Conservation (phyloP, 2,888 invertebrate species). For the Epinotia ramella region DNA sequence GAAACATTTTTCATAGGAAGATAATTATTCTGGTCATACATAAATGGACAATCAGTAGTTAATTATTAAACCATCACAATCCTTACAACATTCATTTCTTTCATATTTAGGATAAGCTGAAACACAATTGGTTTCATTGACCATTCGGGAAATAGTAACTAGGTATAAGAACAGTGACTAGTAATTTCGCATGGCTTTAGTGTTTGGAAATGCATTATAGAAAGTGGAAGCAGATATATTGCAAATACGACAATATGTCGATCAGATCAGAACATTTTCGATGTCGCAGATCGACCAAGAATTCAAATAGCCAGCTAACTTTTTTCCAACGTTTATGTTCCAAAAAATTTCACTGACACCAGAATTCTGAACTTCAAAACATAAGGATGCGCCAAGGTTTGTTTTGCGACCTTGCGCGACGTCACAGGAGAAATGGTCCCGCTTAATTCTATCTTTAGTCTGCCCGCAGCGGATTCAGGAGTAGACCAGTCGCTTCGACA, state of each 20-base stretch:
- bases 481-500: constrained; percentile 79
- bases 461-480: constrained; percentile 60
- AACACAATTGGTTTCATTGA: no score
- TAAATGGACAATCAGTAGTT: no score
- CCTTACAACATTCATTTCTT: no score
- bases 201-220: no score
- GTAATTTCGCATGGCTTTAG: no score
- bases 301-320: background rate
- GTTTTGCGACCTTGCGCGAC: constrained; percentile 73
- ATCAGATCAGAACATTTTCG: background rate
- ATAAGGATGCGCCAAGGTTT: constrained; percentile 63
- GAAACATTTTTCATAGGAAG: no score
- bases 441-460: constrained; percentile 74
- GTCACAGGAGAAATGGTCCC: constrained; percentile 69
- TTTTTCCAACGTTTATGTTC: background rate
- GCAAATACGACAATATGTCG: background rate
- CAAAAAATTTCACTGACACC: background rate
- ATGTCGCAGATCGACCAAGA: background rate
- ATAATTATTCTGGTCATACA: no score
- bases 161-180: no score
- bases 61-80: no score
- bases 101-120: no score
- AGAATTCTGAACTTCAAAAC: constrained; percentile 30
- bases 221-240: no score
- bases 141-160: no score